These are phyloP conservation scores for Drosophila pullipes DNA, from an alignment of 2,888 invertebrate species.

Conservation along the genomic window DNA sequence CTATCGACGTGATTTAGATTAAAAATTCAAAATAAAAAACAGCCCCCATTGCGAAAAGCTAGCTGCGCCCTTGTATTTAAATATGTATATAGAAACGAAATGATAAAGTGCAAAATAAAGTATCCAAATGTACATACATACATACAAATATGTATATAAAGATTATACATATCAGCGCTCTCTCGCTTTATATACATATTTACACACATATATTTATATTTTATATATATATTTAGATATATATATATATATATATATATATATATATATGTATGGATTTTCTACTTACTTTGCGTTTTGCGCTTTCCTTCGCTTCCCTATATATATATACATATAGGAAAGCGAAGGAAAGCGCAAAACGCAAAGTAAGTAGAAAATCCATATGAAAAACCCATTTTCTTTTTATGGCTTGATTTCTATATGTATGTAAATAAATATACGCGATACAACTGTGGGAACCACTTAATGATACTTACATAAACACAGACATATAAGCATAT, in stretches of 20 bases:
- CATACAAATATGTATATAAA: not conserved
- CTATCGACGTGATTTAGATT: not conserved
- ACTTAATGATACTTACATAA: slow-evolving; percentile 3
- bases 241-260: not conserved
- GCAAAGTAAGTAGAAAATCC: slow-evolving; percentile 43
- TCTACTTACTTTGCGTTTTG: no score
- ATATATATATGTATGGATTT: no score
- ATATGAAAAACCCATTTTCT: slow-evolving; percentile 65
- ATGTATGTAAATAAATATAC: not conserved
- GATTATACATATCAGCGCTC: slow-evolving; percentile 18
- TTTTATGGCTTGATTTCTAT: slow-evolving; percentile 62
- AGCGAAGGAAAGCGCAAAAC: slow-evolving; percentile 49
- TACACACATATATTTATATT: not conserved
- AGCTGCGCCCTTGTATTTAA: not conserved
- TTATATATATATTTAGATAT: not conserved
- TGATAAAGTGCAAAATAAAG: slow-evolving; percentile 6
- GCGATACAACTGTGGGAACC: slow-evolving; percentile 42
- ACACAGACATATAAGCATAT: not conserved
- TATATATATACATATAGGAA: not conserved
- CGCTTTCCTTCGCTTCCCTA: no score
- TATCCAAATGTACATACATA: not conserved
- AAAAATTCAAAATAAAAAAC: not conserved
- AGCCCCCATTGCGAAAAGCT: not conserved
- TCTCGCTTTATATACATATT: slow-evolving; percentile 2
- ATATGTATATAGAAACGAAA: not conserved